Evolutionary conservation across 2,113 vertebrate genomes (phyloP), one percentile per base, ranked within the genome.

Genomic region (Cyanoderma ruficeps): DNA sequence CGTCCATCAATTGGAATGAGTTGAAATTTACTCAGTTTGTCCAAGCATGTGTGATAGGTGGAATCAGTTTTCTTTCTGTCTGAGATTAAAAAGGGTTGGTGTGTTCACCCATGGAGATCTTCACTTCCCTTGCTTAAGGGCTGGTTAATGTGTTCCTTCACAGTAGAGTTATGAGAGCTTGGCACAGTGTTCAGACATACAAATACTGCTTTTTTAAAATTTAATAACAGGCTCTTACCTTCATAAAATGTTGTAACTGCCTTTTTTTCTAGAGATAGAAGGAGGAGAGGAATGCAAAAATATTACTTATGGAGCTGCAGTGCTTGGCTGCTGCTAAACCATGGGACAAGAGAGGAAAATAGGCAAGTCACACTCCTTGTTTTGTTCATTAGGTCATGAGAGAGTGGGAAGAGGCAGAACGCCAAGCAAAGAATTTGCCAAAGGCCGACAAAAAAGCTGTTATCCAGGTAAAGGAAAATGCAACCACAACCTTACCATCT

Each of bases 351-450:
- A 74, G 72, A 83, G 61, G 52, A 77, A 77, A 96, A 93, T 59
- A 41, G 1, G 7, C 64, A 93, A 93, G 55, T 94, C 69, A 88
- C 5, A 1, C 25, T 93, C 46, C 28, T 61, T 79, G 35, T 76
- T 89, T 77, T 93, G 25, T 72, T 90, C 56, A 1, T 91, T 95
- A 99, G 99, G 99, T 99, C 97, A 99, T 99, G 99, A 99, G 99
- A 81, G 99, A 99, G 97, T 99, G 99, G 99, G 99, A 99, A 77
- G 99, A 99, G 78, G 99, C 99, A 3, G 99, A 99, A 96, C 98
- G 98, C 75, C 98, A 99, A 95, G 99, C 99, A 11, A 99, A 99
- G 98, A 99, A 98, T 90, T 98, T 99, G 92, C 99, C 99, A 24
- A 99, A 99, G 56, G 98, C 99, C 0, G 99, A 99, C 95, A 99